Percentiles rank a stretch among this genome's conserved stretches.
phyloP scores from a whole-genome alignment of 2,797 vertebrate genomes.

The Simalia tracyae region DNA sequence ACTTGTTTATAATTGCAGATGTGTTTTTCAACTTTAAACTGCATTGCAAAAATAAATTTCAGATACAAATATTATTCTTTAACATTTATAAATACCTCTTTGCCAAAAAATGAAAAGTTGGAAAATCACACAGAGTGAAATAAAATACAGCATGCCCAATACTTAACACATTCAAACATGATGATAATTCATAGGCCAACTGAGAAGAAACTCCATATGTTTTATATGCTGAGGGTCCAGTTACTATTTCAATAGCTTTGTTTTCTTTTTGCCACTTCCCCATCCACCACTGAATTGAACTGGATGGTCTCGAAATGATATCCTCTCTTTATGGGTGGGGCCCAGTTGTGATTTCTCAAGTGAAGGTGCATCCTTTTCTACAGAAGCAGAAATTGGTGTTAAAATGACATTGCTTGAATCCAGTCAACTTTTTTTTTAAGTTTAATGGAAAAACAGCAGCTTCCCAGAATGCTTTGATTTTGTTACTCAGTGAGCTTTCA shows the following conservation, averaged over 20 bases:
- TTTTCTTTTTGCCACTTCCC: conserved; percentile 89
- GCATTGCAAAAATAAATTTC: conserved; percentile 44
- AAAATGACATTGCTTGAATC: conserved; percentile 54
- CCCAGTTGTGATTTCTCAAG: conserved; percentile 70
- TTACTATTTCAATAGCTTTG: conserved; percentile 73
- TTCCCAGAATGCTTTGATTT: conserved; percentile 16
- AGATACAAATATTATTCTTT: conserved; percentile 57
- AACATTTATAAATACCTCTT: conserved; percentile 53
- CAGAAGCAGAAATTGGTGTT: conserved; percentile 64
- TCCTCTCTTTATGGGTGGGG: conserved; percentile 79
- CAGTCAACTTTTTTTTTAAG: conserved; percentile 26
- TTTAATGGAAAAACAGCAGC: conserved; percentile 19
- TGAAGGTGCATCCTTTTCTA: conserved; percentile 74
- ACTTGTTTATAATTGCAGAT: conserved; percentile 25
- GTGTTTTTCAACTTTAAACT: conserved; percentile 37
- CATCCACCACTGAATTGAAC: conserved; percentile 85
- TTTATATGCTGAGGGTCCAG: conserved; percentile 53
- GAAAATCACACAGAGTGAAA: conserved; percentile 51
- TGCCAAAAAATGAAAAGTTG: conserved; percentile 44
- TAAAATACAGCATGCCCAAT: conserved; percentile 52
- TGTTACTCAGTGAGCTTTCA: not conserved
- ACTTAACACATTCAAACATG: conserved; percentile 37
- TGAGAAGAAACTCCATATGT: conserved; percentile 59
- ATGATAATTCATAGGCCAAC: conserved; percentile 39
- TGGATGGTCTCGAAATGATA: conserved; percentile 87